A percentile compares a stretch with the other conserved stretches of the same genome.
Evolutionary conservation across 2,113 vertebrate genomes (phyloP).

Genomic region (Phylloscopus trochiloides): DNA sequence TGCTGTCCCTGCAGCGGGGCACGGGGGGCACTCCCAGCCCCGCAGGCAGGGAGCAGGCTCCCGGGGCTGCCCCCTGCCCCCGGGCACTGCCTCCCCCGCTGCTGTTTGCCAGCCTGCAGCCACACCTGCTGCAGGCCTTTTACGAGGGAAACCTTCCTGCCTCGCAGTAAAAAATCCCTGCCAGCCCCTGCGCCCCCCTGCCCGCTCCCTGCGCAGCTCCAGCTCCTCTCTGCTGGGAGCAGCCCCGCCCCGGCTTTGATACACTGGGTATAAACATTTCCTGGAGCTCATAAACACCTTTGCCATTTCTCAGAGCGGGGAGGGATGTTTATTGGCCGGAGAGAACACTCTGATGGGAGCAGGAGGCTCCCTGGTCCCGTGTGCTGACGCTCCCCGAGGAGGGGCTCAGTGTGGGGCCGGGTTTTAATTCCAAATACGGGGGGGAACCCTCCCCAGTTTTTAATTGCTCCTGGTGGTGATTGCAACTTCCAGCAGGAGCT

Average conservation of each 20-base stretch:
- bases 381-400: not conserved
- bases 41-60: not conserved
- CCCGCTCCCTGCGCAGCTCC: not conserved
- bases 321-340: slow-evolving; percentile 69
- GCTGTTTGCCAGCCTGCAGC: not conserved
- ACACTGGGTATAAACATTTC: slow-evolving; percentile 54
- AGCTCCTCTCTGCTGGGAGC: not conserved
- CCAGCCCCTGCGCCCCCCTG: not conserved
- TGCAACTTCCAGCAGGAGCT: not conserved
- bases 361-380: not conserved
- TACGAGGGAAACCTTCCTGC: slow-evolving; percentile 42
- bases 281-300: slow-evolving; percentile 69
- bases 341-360: slow-evolving; percentile 36
- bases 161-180: slow-evolving; percentile 21
- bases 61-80: not conserved
- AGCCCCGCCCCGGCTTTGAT: not conserved
- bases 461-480: not conserved
- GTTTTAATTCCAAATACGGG: not conserved
- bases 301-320: slow-evolving; percentile 48
- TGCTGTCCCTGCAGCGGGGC: not conserved
- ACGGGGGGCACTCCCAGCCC: not conserved
- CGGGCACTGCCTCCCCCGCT: not conserved
- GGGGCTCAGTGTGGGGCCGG: not conserved
- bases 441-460: not conserved
- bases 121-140: slow-evolving; percentile 64